phyloP scores from a whole-genome alignment of 2,797 vertebrate genomes.

The Phalloptychus januarius region DNA sequence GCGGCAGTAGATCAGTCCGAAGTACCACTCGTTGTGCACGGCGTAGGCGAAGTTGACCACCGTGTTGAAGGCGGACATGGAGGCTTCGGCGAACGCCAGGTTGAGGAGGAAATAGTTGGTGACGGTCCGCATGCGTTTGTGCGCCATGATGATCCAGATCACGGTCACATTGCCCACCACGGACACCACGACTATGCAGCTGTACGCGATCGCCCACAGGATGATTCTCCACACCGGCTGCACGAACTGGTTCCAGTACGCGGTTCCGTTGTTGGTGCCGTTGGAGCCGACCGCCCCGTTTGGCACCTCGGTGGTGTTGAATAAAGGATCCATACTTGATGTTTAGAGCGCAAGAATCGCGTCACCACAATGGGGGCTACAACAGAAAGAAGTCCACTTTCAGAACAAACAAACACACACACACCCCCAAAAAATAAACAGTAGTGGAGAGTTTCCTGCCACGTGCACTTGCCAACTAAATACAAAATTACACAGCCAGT shows the following conservation, averaged over 20 bases:
- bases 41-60: slow-evolving; percentile 96
- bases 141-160: slow-evolving; percentile 96
- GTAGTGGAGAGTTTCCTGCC: neutral
- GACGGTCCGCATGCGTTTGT: slow-evolving; percentile 96
- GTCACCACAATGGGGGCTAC: neutral
- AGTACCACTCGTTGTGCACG: slow-evolving; percentile 96
- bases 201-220: slow-evolving; percentile 92
- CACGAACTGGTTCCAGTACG: slow-evolving; percentile 86
- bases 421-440: neutral
- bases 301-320: slow-evolving; percentile 56
- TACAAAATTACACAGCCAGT: neutral
- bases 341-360: neutral
- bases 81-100: slow-evolving; percentile 93
- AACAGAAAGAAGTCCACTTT: neutral
- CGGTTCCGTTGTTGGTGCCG: slow-evolving; percentile 74
- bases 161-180: slow-evolving; percentile 93
- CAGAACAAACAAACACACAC: too few relatives aligned
- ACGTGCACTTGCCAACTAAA: neutral
- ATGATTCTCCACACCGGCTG: slow-evolving; percentile 93
- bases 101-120: slow-evolving; percentile 97
- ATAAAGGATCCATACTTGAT: slow-evolving; percentile 76
- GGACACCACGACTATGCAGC: slow-evolving; percentile 88
- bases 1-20: slow-evolving; percentile 92
- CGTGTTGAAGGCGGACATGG: slow-evolving; percentile 96
- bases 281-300: slow-evolving; percentile 57